Base-by-base conservation (phyloP, 2,888 invertebrate species). In the Tinea pellionella region DNA sequence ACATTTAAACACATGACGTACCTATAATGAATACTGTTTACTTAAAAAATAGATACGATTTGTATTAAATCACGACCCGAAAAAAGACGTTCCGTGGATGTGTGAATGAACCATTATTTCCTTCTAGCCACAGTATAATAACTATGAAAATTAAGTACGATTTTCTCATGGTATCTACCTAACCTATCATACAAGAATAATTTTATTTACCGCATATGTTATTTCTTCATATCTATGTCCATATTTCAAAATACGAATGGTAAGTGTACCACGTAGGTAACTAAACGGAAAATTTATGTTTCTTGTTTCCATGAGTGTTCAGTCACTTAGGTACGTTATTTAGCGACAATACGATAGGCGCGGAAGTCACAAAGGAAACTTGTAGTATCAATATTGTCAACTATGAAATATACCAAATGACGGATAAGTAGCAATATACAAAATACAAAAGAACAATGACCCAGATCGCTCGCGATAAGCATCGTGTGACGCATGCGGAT, bases 401-500 rank as follows among this genome's bases (percentile, higher is more conserved):
- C 37, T 37, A 37, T 37, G 37, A 37, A 37, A 12, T 9, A 37
- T 47, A 13, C 47, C 18, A 47, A 47, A 47, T 47, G 53, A 18
- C 53, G 47, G 18, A 15, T 47, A 24, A 53, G 3, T 24, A 19
- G 53, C 53, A 24, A 53, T 53, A n/a, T 24, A 57, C 57, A 32
- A 78, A 78, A 74, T 75, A 80, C 75, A 78, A 85, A 83, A 80
- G 81, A 87, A 84, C 84, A 85, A 84, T 85, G 87, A 87, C 87
- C 86, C 78, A 87, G 81, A 85, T 87, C 78, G 74, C 73, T 70
- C 71, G 74, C 80, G 86, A 86, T 86, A 84, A 83, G 78, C 75
- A 83, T 84, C 80, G 81, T 72, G 78, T 85, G 83, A 84, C 85
- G 82, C 81, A 83, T 82, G 78, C 80, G 78, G 76, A 82, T 86